phyloP scores from a whole-genome alignment of 2,113 vertebrate genomes.

The Poecilia latipinna region DNA sequence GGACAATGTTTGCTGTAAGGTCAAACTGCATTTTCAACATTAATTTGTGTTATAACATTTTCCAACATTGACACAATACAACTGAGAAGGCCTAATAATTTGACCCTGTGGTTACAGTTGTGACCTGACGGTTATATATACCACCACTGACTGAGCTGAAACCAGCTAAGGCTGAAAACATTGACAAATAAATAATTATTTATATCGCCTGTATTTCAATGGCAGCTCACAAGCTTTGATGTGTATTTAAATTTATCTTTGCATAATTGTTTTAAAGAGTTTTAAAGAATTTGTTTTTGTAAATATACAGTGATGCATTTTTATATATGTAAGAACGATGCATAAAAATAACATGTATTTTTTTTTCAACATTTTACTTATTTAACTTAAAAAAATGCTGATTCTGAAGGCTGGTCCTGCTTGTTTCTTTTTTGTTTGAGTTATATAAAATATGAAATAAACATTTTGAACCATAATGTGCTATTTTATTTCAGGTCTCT shows the following conservation, averaged over 20 bases:
- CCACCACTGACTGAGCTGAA: background rate
- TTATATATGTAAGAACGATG: too few relatives aligned
- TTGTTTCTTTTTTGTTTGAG: conserved; percentile 7
- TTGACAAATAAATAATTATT: background rate
- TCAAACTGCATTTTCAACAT: background rate
- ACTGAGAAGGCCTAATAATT: background rate
- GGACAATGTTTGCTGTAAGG: background rate
- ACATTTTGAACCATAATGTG: background rate
- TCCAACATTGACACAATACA: too few relatives aligned
- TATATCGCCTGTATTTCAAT: background rate
- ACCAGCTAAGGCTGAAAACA: background rate
- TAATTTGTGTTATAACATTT: background rate
- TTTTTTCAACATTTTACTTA: conserved; percentile 31
- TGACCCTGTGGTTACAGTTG: background rate
- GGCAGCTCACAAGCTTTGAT: background rate
- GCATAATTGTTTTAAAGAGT: conserved; percentile 14
- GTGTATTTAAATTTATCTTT: background rate
- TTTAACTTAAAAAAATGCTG: conserved; percentile 6
- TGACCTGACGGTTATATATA: background rate
- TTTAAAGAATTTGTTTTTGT: conserved; percentile 6
- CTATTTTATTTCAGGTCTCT: background rate
- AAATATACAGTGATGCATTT: background rate
- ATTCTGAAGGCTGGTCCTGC: conserved; percentile 41
- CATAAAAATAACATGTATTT: too few relatives aligned
- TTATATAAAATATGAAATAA: conserved; percentile 34